Conservation (phyloP, 2,113 vertebrate species). For the Paramormyrops kingsleyae region DNA sequence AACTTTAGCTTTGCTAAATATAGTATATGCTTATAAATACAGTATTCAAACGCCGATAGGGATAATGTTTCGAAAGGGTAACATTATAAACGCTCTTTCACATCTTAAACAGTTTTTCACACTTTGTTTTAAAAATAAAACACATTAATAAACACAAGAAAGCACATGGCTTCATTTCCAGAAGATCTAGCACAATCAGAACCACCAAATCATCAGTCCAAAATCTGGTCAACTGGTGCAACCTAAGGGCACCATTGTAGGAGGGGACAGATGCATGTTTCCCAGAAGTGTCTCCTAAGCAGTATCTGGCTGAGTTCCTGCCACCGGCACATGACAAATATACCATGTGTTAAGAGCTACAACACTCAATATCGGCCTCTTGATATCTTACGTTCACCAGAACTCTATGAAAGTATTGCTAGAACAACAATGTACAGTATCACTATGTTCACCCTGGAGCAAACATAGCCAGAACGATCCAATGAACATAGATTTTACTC, state of each 20-base stretch:
- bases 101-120: neutral
- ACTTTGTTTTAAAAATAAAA: neutral
- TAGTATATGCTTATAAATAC: neutral
- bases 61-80: neutral
- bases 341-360: neutral
- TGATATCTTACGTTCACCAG: neutral
- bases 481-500: neutral
- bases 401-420: neutral
- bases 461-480: neutral
- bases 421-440: neutral
- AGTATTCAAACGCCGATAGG: neutral
- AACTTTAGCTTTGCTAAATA: neutral
- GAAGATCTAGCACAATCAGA: neutral
- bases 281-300: neutral
- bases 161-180: neutral
- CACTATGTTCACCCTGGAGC: neutral
- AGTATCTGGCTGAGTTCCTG: neutral
- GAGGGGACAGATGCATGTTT: neutral
- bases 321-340: neutral
- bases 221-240: neutral
- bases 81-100: neutral
- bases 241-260: neutral
- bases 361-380: neutral
- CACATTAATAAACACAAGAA: neutral
- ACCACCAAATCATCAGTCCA: neutral